Evolutionary conservation across 1,140 invertebrate genomes (phyloP).

Genomic region (Dendrolimus punctatus): DNA sequence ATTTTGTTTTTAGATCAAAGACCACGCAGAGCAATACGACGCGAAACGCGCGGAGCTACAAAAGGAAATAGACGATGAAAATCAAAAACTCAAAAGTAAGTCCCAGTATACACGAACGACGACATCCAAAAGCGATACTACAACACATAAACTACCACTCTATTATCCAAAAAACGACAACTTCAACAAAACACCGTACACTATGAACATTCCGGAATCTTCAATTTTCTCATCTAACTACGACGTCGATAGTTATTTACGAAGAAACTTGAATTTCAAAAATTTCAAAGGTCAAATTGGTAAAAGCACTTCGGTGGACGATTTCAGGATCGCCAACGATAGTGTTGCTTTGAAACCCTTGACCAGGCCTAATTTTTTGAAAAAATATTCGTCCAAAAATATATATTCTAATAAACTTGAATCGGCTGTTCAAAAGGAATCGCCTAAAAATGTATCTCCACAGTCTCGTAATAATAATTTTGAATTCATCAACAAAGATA

Average conservation of each 20-base stretch:
- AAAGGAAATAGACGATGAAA: constrained; percentile 59
- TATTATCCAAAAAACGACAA: constrained; percentile 14
- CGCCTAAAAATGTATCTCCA: no score
- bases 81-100: constrained; percentile 36
- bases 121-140: constrained; percentile 13
- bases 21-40: constrained; percentile 65
- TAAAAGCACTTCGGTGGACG: no score
- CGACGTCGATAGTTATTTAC: constrained; percentile 52
- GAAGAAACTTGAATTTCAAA: constrained; percentile 50
- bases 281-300: no score
- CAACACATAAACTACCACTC: constrained; percentile 26
- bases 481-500: no score
- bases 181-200: constrained; percentile 38
- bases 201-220: constrained; percentile 50
- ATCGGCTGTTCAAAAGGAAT: no score
- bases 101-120: constrained; percentile 22
- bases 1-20: constrained; percentile 58
- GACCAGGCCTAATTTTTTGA: neutral
- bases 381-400: neutral
- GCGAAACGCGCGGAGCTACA: constrained; percentile 61
- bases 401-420: neutral
- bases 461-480: no score
- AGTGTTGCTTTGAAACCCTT: no score
- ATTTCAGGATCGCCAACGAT: no score
- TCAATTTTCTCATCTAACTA: constrained; percentile 52